A percentile compares a stretch with the other conserved stretches of the same genome.
Conservation (phyloP, 1,140 invertebrate species). For the Carcinoscorpius rotundicauda region DNA sequence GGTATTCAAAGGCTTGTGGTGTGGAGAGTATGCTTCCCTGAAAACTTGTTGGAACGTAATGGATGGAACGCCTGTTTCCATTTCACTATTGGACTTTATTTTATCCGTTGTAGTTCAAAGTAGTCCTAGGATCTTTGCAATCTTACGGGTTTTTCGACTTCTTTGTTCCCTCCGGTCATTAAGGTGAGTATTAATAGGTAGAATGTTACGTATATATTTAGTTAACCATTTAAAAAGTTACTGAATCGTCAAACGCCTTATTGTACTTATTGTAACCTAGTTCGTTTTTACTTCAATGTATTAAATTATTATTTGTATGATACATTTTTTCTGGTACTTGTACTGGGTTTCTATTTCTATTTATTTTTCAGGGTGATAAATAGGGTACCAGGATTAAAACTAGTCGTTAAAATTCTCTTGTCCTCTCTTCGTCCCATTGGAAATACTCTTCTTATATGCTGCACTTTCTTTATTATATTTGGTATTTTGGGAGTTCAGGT, state of each 20-base stretch:
- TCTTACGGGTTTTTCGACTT: conserved; percentile 82
- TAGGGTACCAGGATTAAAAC: conserved; percentile 92
- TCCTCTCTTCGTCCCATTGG: conserved; percentile 96
- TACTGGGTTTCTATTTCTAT: not conserved
- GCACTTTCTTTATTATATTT: conserved; percentile 99
- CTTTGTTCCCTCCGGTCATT: conserved; percentile 85
- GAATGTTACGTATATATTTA: too few species aligned
- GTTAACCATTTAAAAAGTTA: too few species aligned
- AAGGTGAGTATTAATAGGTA: conserved; percentile 35
- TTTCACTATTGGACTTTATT: conserved; percentile 91
- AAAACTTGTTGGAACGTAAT: conserved; percentile 99
- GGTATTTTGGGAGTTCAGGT: conserved; percentile 96
- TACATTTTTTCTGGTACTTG: too few species aligned
- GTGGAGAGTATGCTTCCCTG: conserved; percentile 88
- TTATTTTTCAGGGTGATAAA: conserved; percentile 69
- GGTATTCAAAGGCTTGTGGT: conserved; percentile 83
- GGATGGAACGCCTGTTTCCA: conserved; percentile 93
- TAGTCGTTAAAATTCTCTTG: conserved; percentile 96
- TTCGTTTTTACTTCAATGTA: too few species aligned
- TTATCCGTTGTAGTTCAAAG: conserved; percentile 85
- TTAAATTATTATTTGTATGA: too few species aligned
- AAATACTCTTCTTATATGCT: conserved; percentile 99
- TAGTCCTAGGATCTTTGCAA: conserved; percentile 87
- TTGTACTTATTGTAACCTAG: too few species aligned
- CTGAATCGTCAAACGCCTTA: too few species aligned